Percentiles rank a stretch among this genome's conserved stretches.
These are phyloP conservation scores for Pseudotriccus pelzelni DNA, from an alignment of 2,797 vertebrate species.

Conservation along the genomic window DNA sequence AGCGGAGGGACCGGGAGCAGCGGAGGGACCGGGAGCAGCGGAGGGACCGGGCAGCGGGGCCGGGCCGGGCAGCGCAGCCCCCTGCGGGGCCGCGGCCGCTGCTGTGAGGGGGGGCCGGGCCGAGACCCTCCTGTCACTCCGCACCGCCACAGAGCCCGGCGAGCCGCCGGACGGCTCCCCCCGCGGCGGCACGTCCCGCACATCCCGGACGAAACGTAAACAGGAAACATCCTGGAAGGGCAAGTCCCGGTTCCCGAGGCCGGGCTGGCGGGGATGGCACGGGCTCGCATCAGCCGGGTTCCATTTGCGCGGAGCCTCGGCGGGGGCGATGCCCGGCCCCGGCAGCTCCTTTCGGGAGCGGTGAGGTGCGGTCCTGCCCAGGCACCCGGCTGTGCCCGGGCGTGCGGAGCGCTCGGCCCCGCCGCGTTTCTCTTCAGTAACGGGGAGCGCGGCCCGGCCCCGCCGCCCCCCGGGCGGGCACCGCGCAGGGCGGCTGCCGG, in stretches of 20 bases:
- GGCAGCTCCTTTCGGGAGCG: not conserved
- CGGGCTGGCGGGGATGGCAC: not conserved
- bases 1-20: not conserved
- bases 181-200: slow-evolving; percentile 35
- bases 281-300: not conserved
- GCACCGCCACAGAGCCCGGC: not conserved
- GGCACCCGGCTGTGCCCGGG: too few species aligned
- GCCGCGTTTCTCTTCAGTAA: not conserved
- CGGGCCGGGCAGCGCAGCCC: too few species aligned
- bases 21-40: not conserved
- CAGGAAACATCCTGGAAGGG: slow-evolving; percentile 63
- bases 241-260: slow-evolving; percentile 17
- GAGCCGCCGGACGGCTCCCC: not conserved
- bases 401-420: not conserved
- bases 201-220: slow-evolving; percentile 49
- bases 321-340: not conserved
- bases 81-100: not conserved
- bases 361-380: not conserved
- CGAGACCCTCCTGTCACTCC: not conserved
- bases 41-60: not conserved
- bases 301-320: not conserved
- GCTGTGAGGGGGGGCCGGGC: not conserved
- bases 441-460: too few species aligned
- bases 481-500: not conserved
- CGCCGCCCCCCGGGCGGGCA: not conserved